Percentiles rank a stretch among this genome's conserved stretches.
Conservation (phyloP, 2,113 vertebrate species). For the Limanda limanda region DNA sequence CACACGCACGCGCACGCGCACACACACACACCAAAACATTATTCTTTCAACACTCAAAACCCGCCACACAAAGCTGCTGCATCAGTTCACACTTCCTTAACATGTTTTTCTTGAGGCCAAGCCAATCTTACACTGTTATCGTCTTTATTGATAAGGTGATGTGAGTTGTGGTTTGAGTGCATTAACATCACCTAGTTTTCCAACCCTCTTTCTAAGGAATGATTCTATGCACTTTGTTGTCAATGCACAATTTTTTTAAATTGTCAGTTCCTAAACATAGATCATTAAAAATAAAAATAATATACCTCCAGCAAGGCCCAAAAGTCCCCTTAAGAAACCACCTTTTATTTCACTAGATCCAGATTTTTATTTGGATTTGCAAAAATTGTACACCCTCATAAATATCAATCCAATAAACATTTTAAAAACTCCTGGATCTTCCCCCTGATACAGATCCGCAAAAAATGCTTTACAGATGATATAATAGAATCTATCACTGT, state of each 20-base stretch:
- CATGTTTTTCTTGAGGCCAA: neutral
- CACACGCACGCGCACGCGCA: slow-evolving; percentile 5
- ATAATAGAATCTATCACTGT: no score
- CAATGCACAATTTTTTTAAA: no score
- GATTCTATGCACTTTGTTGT: no score
- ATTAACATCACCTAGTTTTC: neutral
- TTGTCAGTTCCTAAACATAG: no score
- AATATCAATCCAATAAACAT: no score
- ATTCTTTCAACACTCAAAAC: neutral
- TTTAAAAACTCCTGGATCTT: no score
- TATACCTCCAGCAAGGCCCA: neutral
- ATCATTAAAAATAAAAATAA: no score
- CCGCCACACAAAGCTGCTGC: neutral
- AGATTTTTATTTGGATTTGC: neutral
- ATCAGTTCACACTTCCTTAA: neutral
- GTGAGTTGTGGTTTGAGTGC: neutral
- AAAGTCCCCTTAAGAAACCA: neutral
- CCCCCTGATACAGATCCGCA: no score
- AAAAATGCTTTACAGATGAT: no score
- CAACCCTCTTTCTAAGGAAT: neutral
- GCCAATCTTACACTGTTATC: neutral
- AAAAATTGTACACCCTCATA: no score
- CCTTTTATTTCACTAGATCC: neutral
- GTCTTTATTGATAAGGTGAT: no score
- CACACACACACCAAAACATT: neutral